Conservation (phyloP, 2,113 vertebrate genomes). For the Anguilla rostrata region DNA sequence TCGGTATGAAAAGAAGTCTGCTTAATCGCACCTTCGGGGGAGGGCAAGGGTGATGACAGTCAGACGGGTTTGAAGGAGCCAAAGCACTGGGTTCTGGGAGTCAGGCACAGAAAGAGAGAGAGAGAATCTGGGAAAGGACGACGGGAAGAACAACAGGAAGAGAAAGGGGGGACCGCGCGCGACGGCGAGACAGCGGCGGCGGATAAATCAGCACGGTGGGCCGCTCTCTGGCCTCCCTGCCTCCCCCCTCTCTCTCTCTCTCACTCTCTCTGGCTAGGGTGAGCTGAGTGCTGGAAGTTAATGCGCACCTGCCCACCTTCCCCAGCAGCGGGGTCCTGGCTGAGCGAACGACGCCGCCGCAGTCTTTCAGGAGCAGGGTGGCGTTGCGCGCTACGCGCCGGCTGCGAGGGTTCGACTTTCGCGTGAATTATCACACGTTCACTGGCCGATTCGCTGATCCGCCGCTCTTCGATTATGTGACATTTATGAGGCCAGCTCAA, state of each 20-base stretch:
- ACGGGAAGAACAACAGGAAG: conserved; percentile 76
- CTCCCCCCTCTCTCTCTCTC: conserved; percentile 21
- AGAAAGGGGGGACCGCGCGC: conserved; percentile 67
- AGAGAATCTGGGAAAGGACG: conserved; percentile 64
- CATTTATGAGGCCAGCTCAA: neutral
- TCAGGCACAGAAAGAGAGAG: conserved; percentile 22
- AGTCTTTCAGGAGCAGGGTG: neutral
- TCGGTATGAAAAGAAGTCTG: neutral
- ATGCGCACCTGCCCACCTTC: conserved; percentile 50
- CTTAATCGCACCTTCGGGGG: neutral
- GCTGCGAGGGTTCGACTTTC: neutral
- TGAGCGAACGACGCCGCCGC: neutral
- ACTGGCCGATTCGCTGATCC: no score
- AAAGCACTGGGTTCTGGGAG: neutral
- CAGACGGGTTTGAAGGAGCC: neutral
- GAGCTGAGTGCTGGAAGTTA: conserved; percentile 53
- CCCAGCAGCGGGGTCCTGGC: conserved; percentile 44
- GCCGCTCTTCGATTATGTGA: no score
- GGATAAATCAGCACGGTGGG: conserved; percentile 69
- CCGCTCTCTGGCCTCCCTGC: conserved; percentile 55
- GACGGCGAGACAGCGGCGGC: conserved; percentile 69
- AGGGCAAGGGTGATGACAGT: neutral
- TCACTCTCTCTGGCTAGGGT: conserved; percentile 52
- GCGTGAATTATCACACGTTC: neutral
- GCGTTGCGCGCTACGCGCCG: no score